Conservation (phyloP, 2,888 invertebrate species). For the Lasioglossum zephyrum region DNA sequence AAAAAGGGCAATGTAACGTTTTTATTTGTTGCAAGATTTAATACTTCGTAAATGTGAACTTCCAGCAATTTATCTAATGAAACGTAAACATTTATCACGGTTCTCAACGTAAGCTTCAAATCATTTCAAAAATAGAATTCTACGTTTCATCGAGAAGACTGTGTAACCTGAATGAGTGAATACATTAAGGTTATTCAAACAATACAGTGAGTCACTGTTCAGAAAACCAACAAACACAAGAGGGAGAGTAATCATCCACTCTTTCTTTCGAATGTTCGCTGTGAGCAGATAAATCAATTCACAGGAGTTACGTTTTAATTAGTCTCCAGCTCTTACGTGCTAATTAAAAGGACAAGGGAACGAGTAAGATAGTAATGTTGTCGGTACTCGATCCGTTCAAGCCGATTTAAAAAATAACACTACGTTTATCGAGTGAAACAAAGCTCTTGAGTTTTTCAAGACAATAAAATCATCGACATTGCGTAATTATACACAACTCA, state of each 20-base stretch:
- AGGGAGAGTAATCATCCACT: neutral
- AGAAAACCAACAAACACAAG: constrained; percentile 17
- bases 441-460: neutral
- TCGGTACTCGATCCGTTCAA: neutral
- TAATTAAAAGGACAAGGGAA: neutral
- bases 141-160: constrained; percentile 11
- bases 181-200: constrained; percentile 26
- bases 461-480: neutral
- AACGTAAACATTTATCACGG: neutral
- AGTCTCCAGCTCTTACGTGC: neutral
- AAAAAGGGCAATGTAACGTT: neutral
- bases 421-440: neutral
- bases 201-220: constrained; percentile 18
- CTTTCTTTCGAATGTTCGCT: neutral
- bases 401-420: neutral
- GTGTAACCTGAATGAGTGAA: constrained; percentile 13
- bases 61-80: neutral
- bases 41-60: neutral
- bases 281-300: neutral
- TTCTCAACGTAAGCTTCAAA: neutral
- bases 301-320: neutral
- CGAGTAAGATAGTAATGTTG: constrained; percentile 1
- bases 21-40: neutral
- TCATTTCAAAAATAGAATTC: constrained; percentile 1
- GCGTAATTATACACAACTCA: neutral